Evolutionary conservation across 2,797 vertebrate genomes (phyloP).

Genomic region (Delichon dasypus): DNA sequence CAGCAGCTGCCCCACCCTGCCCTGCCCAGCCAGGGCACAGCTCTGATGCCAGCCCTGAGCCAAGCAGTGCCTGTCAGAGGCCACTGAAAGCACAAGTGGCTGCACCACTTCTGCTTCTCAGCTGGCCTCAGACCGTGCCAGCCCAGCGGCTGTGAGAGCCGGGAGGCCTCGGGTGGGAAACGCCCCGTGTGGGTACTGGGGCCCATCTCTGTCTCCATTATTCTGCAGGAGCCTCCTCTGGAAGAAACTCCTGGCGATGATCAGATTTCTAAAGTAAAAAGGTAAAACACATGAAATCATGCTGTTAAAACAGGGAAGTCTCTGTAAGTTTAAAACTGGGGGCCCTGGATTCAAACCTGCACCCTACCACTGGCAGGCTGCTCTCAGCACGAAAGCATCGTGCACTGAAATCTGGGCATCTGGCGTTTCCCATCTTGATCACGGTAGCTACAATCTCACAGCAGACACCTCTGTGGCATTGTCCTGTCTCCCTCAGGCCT

Average conservation of each 20-base stretch:
- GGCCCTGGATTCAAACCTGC: neutral
- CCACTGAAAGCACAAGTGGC: neutral
- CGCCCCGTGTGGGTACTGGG: accelerated
- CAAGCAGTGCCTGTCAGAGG: neutral
- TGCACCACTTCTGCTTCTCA: neutral
- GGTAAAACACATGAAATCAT: neutral
- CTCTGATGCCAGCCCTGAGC: neutral
- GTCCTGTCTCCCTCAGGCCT: neutral
- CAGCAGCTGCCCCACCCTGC: neutral
- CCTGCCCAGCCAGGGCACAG: neutral
- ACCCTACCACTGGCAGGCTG: neutral
- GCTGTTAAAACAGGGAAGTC: neutral
- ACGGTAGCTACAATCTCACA: neutral
- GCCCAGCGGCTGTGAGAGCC: neutral
- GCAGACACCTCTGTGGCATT: neutral
- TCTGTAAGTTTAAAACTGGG: neutral
- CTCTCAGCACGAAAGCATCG: neutral
- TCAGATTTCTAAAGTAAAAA: neutral
- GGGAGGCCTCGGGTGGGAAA: neutral
- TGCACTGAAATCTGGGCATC: neutral
- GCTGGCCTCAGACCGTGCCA: neutral
- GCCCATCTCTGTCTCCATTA: accelerated
- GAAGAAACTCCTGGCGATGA: neutral
- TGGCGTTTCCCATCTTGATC: neutral
- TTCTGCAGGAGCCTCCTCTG: accelerated